phyloP scores from a whole-genome alignment of 2,797 vertebrate genomes.

The Balearica regulorum region DNA sequence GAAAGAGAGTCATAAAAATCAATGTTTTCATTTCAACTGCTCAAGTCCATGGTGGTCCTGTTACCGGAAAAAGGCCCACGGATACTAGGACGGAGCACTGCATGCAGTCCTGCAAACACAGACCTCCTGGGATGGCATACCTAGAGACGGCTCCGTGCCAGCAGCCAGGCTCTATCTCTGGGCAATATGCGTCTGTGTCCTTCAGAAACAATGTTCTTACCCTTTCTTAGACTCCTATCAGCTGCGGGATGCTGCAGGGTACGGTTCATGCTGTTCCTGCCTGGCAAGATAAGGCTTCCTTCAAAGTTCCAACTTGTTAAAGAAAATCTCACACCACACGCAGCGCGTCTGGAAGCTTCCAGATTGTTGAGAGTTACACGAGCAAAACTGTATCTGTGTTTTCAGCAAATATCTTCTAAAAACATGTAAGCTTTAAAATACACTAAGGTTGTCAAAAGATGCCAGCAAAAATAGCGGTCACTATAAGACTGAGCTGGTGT shows the following conservation, averaged over 20 bases:
- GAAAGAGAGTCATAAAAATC: background rate
- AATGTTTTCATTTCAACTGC: background rate
- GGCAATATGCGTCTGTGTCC: background rate
- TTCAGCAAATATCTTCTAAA: background rate
- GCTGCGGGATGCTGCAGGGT: background rate
- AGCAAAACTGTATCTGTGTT: background rate
- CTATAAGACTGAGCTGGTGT: background rate
- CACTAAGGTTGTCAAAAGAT: background rate
- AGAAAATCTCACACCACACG: background rate
- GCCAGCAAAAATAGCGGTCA: background rate
- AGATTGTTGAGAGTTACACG: background rate
- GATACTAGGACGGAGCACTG: background rate
- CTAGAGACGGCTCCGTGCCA: background rate
- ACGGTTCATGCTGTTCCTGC: background rate
- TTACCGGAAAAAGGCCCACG: background rate
- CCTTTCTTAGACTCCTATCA: background rate
- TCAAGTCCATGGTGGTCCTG: background rate
- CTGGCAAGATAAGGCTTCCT: constrained; percentile 13
- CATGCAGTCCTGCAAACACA: background rate
- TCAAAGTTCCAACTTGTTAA: background rate
- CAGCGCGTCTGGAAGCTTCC: background rate
- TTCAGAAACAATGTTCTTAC: background rate
- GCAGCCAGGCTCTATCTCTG: background rate
- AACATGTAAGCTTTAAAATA: background rate
- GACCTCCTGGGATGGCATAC: background rate